Percentiles rank a stretch among this genome's conserved stretches.
These are phyloP conservation scores for Oryctolagus cuniculus DNA, from an alignment of 2,113 vertebrate genomes.

Conservation along the genomic window mOryCun1.1 NC_091440.1:23340501-23341000, in stretches of 20 bases:
- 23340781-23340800: background rate
- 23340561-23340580: background rate
- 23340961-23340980: background rate
- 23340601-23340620: background rate
- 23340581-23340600: background rate
- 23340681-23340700: background rate
- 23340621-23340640: background rate
- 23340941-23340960: background rate
- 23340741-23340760: background rate
- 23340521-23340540: background rate
- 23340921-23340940: background rate
- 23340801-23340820: background rate
- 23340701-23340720: background rate
- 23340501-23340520: background rate
- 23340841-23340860: background rate
- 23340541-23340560: background rate
- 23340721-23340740: background rate
- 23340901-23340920: background rate
- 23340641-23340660: background rate
- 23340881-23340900: background rate
- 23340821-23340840: background rate
- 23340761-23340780: background rate
- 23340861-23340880: background rate
- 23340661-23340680: background rate
- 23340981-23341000: fast-evolving